Conservation (phyloP, 2,797 vertebrate genomes). For the Mus spretus region DNA sequence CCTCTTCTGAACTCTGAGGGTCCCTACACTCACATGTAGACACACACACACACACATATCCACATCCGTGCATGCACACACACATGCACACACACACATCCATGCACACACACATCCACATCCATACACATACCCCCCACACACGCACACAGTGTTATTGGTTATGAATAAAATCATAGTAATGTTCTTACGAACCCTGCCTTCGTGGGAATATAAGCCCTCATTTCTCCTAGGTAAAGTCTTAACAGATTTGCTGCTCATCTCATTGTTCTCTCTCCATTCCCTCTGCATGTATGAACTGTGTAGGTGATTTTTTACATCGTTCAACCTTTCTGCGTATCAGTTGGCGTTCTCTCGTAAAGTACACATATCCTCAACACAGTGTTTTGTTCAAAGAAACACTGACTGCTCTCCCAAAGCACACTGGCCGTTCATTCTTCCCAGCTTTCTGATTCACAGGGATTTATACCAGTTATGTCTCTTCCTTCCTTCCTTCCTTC, state of each 20-base stretch:
- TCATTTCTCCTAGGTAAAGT: constrained; percentile 22
- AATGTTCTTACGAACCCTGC: neutral
- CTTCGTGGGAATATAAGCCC: neutral
- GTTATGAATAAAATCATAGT: constrained; percentile 23
- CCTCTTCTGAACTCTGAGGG: neutral
- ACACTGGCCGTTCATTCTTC: neutral
- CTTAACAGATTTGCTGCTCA: neutral
- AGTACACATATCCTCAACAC: neutral
- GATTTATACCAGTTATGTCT: neutral
- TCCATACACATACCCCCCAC: neutral
- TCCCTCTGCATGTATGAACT: neutral
- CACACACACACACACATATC: neutral
- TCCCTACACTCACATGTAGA: neutral
- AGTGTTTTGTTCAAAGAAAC: neutral
- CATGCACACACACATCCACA: too few relatives aligned
- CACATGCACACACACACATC: too few relatives aligned
- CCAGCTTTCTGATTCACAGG: neutral
- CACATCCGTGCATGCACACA: too few relatives aligned
- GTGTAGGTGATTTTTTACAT: neutral
- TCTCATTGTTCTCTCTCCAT: neutral
- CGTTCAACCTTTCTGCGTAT: neutral
- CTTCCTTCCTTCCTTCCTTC: neutral
- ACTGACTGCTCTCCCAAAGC: neutral
- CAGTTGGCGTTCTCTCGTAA: neutral
- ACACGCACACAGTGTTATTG: neutral